Base-by-base conservation (phyloP, 2,888 invertebrate species). In the Amphiduros pacificus region DNA sequence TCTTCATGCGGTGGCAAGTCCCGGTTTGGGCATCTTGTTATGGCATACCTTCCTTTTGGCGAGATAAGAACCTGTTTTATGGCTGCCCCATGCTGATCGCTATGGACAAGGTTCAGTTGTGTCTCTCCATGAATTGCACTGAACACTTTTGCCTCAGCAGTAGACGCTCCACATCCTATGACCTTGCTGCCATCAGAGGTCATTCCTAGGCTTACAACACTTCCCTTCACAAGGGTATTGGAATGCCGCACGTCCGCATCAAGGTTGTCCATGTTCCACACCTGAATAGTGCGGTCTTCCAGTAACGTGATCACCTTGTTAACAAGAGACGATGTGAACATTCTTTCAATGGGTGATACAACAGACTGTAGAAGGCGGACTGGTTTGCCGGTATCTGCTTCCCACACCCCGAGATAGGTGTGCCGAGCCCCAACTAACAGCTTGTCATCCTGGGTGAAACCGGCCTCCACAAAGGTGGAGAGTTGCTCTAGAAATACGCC, bases 331-430 rank as follows among this genome's bases (percentile, higher is more conserved):
- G 74, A 74, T 9, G 74, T 72, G 62, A 74, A 75, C 6, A 78
- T 60, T 58, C 67, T 71, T n/a, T 66, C 60, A 28, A 78, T 72
- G 17, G 75, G 74, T 0, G 72, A 68, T 1, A 73, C 66, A 1
- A 73, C 64, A 0, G 75, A 70, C 50, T 75, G 74, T 2, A 78
- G 67, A 36, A 77, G 69, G 14, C 78, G 65, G 6, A 77, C 48
- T 4, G 76, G 74, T 24, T 65, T 56, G 9, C 75, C 75, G 0
- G 74, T 73, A 0, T 55, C 29, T 4, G 74, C 64, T 41, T 71
- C 66, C 77, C 77, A 78, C 29, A 78, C 70, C n/a, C 74, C 73
- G 4, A 78, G 63, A 57, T 76, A 76, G 3, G 74, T 77, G 66
- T 74, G 72, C 26, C 77, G 56, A 11, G 74, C 67, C 1, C 74